Conservation (phyloP, 37 sponge, comb jelly and placozoan genomes). For the Theonella swinhoei region DNA sequence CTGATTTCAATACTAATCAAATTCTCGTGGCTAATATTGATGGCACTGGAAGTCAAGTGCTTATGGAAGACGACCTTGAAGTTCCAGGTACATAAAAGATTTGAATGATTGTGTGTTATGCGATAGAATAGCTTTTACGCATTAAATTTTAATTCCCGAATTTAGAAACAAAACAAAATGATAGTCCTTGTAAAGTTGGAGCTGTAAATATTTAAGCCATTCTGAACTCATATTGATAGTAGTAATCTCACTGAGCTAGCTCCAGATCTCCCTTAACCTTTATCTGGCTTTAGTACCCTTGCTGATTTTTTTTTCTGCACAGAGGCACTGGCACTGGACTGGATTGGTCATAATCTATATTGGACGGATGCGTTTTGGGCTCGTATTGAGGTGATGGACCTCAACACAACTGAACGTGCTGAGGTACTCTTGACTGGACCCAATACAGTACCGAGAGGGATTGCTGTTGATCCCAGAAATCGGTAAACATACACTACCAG, state of each 20-base stretch:
- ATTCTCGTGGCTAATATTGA: neutral
- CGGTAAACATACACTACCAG: conserved; percentile 10
- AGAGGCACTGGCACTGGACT: conserved; percentile 26
- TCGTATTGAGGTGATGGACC: conserved; percentile 8
- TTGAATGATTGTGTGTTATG: too few relatives aligned
- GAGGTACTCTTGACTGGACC: neutral
- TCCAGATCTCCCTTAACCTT: too few relatives aligned
- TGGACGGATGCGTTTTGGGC: conserved; percentile 10
- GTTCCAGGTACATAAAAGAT: too few relatives aligned
- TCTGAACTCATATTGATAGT: too few relatives aligned
- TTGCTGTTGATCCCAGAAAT: conserved; percentile 49
- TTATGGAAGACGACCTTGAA: neutral
- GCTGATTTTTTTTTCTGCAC: too few relatives aligned
- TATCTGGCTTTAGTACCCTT: too few relatives aligned
- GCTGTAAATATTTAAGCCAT: too few relatives aligned
- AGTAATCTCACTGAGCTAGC: too few relatives aligned
- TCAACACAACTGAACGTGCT: neutral
- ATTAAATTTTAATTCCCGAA: too few relatives aligned
- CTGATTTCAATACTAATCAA: neutral
- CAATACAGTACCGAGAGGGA: conserved; percentile 7
- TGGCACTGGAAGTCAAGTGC: neutral
- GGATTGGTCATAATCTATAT: conserved; percentile 27
- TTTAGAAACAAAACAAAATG: too few relatives aligned
- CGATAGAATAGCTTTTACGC: too few relatives aligned
- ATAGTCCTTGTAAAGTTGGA: too few relatives aligned